Evolutionary conservation across 2,888 invertebrate species (phyloP), one percentile per base, ranked within the genome.

Genomic region (Agonopterix subpropinquella): DNA sequence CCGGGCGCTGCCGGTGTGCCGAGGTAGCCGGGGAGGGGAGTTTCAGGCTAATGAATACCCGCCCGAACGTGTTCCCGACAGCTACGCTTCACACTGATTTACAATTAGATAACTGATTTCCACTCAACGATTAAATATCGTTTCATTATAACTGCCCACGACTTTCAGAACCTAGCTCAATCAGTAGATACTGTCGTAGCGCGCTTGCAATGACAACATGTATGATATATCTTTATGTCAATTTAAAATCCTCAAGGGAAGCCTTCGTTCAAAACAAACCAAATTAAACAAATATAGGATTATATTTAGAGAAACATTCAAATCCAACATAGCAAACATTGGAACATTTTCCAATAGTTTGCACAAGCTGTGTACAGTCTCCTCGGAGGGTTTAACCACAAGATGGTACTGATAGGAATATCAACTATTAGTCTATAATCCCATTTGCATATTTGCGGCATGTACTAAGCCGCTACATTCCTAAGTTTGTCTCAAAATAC

Each of bases 261-360:
- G 44, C 48, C 53, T 50, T 56, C 52, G 57, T 65, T 57, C 56
- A 85, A 86, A 87, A 78, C 65, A 87, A 84, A 86, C 81, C 77
- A 84, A 77, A 75, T 73, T 77, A 80, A 86, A 87, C 87, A 87
- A 87, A 87, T 86, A 86, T 84, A 87, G 85, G 86, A 87, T 87
- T 87, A 87, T 87, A 87, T 87, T 87, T 79, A 86, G 76, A 79
- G 83, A 84, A 86, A 87, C 84, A 83, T 83, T 85, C 68, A 80
- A 83, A 80, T 78, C 81, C 82, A 82, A 81, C 78, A 77, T 68
- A 71, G 73, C 75, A 28, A 79, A 79, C 80, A 70, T 72, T 67
- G 77, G 77, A 69, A 61, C 68, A 67, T 37, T 58, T 55, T 65
- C 77, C 76, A 73, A 67, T 59, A 57, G 80, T 76, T 77, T 68